phyloP scores from a whole-genome alignment of 2,113 vertebrate species.

The Aplodontia rufa region DNA sequence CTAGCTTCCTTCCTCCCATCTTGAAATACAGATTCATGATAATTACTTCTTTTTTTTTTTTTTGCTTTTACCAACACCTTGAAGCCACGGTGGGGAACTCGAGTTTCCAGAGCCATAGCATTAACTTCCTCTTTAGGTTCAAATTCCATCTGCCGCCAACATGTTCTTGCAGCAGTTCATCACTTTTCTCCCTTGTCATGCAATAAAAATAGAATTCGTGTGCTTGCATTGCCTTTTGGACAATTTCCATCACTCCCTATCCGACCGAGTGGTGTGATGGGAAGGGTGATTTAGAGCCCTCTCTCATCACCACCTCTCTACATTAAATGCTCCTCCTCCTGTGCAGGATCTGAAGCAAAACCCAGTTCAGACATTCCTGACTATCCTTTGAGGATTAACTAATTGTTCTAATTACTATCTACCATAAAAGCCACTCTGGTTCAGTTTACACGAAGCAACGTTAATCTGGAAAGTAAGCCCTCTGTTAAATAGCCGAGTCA shows the following conservation, averaged over 20 bases:
- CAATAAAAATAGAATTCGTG: background rate
- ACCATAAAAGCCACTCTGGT: background rate
- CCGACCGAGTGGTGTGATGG: background rate
- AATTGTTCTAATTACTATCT: background rate
- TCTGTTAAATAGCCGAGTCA: background rate
- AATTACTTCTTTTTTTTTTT: background rate
- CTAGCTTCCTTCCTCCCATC: background rate
- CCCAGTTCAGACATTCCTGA: background rate
- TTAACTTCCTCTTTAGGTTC: background rate
- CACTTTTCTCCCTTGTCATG: background rate
- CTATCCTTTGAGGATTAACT: background rate
- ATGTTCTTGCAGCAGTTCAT: background rate
- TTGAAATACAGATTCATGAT: slow-evolving; percentile 22
- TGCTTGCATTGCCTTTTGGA: slow-evolving; percentile 13
- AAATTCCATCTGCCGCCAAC: background rate
- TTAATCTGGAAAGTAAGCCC: background rate
- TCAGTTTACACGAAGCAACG: background rate
- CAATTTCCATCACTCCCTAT: background rate
- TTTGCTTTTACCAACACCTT: slow-evolving; percentile 29
- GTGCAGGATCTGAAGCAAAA: background rate
- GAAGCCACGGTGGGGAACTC: background rate
- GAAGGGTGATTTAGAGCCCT: background rate
- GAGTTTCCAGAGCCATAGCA: background rate
- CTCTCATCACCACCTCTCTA: background rate
- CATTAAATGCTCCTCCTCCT: background rate